Evolutionary conservation across 2,113 vertebrate genomes (phyloP), one percentile per base, ranked within the genome.

Genomic region (Sinocyclocheilus rhinocerous): DNA sequence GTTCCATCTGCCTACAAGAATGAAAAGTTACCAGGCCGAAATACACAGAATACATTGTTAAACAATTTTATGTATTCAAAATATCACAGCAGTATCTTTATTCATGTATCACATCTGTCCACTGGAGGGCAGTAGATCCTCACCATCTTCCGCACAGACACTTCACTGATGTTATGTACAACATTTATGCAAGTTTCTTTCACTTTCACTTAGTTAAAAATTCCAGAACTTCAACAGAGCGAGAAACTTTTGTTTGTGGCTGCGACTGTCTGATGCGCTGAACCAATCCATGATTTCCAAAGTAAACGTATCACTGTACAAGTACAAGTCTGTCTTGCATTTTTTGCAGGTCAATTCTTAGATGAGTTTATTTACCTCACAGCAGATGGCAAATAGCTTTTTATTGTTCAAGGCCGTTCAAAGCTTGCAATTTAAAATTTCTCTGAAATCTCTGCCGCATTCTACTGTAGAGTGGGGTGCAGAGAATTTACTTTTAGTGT

Each of bases 121-220:
- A 90, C 93, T 91, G 94, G 95, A 93, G 92, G 95, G 95, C 95
- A 96, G 93, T 95, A 95, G 86, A 90, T 92, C 90, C 93, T 93
- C 92, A 89, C 90, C 63, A 61, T 90, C 92, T 70, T 82, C 18
- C 24, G 9, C 15, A 20, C 16, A 77, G 10, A 76, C 20, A 73
- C 65, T 72, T 80, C 18, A 48, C 69, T 48, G 67, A 33, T 16
- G 12, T 33, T 63, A 16, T 45, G 33, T 22, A 11, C 48, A 77
- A 52, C 29, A 78, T 63, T 24, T 24, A 42, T 12, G 13, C 36
- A 81, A 29, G 36, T 48, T 33, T 80, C 29, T 4, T 50, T 50
- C 22, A 76, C 12, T 48, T 87, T 67, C 39, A 16, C 39, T 76
- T 69, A 55, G 22, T 76, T 33, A n/a, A 45, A 57, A 55, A 59